phyloP scores from a whole-genome alignment of 2,888 invertebrate species.

The Acanthococcus lagerstroemiae region DNA sequence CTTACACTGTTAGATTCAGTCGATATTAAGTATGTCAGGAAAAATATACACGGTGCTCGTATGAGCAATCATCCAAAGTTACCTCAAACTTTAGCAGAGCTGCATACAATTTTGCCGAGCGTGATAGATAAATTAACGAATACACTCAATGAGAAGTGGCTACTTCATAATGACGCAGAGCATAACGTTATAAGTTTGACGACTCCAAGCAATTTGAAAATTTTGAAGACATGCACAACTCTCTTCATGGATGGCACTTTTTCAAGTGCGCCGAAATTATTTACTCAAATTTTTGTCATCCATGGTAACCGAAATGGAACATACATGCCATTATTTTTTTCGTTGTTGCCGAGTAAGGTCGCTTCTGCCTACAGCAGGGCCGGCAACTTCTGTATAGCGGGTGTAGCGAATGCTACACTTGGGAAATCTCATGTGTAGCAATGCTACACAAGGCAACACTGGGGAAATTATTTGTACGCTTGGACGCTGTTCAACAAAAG shows the following conservation, averaged over 20 bases:
- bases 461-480: too few relatives aligned
- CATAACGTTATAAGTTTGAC: not conserved
- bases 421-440: too few relatives aligned
- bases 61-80: not conserved
- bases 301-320: not conserved
- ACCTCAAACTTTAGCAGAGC: not conserved
- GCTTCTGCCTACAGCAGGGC: not conserved
- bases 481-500: too few relatives aligned
- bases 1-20: too few relatives aligned
- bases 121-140: not conserved
- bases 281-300: not conserved
- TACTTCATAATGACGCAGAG: not conserved
- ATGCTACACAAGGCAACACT: too few relatives aligned
- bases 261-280: not conserved
- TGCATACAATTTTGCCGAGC: not conserved
- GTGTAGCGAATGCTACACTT: too few relatives aligned
- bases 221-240: not conserved
- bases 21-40: too few relatives aligned
- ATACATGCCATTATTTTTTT: not conserved
- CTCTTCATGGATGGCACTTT: not conserved
- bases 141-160: not conserved
- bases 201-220: not conserved
- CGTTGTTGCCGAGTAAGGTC: too few relatives aligned
- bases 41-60: too few relatives aligned
- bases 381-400: too few relatives aligned